Base-by-base conservation (phyloP, 2,113 vertebrate species). In the Dasyurus viverrinus region DNA sequence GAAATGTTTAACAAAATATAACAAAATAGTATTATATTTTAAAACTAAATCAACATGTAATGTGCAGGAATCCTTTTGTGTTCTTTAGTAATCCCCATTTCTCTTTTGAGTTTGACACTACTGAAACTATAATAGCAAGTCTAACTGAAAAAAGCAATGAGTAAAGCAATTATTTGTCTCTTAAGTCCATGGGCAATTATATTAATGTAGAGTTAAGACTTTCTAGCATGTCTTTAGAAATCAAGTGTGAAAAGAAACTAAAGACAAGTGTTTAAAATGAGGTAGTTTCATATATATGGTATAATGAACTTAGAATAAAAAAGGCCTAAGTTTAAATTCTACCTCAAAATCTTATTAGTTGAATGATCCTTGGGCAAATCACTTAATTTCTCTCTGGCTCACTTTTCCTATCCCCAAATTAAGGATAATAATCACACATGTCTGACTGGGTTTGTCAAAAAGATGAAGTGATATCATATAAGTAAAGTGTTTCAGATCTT, bases 181-280 rank as follows among this genome's bases (percentile, higher is more conserved):
- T 89, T 48, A 50, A 92, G 11, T 46, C 53, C 46, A 89, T 54
- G 54, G 36, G 92, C 55, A 94, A 23, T 25, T 53, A 30, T 11
- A 42, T 16, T 25, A 89, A 92, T 30, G 52, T 46, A 90, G 12
- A 8, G 46, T 54, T 19, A 36, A 93, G 57, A 52, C 23, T 68
- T 48, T 68, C 84, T 93, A 55, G 52, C 30, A 92, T 68, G 93
- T 47, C 46, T 76, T 90, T 96, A 93, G 11, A 10, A 90, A 90
- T 93, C n/a, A 53, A 84, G 22, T 3, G 54, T 84, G 12, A 91
- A 76, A 57, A 89, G 25, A 42, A 26, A 19, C 3, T 57, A 47
- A 57, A 54, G 53, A 46, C 57, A 60, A 96, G 36, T 47, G 27
- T 52, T 54, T 90, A 84, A 91, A 90, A 24, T 42, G 36, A 23